Evolutionary conservation across 2,888 invertebrate genomes (phyloP).

Genomic region (Lithosia quadra): DNA sequence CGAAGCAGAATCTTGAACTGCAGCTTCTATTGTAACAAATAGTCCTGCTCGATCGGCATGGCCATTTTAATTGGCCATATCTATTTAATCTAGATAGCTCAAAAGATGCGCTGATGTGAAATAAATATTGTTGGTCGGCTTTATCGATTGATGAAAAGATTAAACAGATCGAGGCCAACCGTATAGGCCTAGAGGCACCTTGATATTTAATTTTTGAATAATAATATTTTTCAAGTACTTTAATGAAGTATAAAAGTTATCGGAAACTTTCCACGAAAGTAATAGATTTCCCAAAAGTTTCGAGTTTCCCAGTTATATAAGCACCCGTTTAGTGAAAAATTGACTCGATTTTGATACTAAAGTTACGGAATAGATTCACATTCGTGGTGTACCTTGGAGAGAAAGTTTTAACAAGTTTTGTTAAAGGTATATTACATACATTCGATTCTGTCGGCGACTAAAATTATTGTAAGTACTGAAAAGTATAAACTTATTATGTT

Average conservation of each 20-base stretch:
- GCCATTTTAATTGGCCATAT: no score
- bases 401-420: slow-evolving; percentile 42
- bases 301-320: slow-evolving; percentile 22
- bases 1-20: no score
- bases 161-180: no score
- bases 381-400: slow-evolving; percentile 24
- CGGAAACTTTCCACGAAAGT: slow-evolving; percentile 20
- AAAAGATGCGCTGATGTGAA: no score
- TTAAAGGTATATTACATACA: slow-evolving; percentile 22
- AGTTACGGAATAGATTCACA: slow-evolving; percentile 35
- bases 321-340: slow-evolving; percentile 17
- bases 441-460: slow-evolving; percentile 16
- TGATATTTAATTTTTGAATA: neutral
- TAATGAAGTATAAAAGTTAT: neutral
- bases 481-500: no score
- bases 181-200: neutral
- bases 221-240: neutral
- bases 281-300: slow-evolving; percentile 45
- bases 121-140: no score
- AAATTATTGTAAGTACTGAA: neutral
- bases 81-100: no score
- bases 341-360: slow-evolving; percentile 27
- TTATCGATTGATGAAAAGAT: no score
- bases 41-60: no score
- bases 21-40: no score